Conservation (phyloP, 2,113 vertebrate genomes). For the Anser brachyrhynchus region DNA sequence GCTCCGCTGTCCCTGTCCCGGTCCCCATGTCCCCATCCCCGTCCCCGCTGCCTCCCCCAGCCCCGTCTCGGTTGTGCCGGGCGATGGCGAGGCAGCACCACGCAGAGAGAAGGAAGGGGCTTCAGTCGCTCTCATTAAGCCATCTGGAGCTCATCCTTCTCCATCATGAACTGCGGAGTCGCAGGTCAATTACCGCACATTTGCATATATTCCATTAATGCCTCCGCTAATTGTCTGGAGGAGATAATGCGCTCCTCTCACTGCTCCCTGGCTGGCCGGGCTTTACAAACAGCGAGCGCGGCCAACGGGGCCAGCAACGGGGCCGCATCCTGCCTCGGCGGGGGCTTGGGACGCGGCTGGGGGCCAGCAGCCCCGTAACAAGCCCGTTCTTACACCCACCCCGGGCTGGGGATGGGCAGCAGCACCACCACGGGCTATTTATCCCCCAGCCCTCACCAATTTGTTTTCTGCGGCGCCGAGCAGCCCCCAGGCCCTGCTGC, state of each 20-base stretch:
- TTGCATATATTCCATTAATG: constrained; percentile 79
- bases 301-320: background rate
- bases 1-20: background rate
- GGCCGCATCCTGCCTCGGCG: rapidly evolving
- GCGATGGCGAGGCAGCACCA: background rate
- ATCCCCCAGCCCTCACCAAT: background rate
- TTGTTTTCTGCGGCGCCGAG: rapidly evolving
- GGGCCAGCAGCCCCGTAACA: background rate
- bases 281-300: constrained; percentile 20
- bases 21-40: background rate
- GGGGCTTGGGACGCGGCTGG: rapidly evolving
- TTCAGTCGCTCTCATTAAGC: constrained; percentile 70
- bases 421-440: background rate
- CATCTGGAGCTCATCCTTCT: constrained; percentile 73
- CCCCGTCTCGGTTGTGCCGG: background rate
- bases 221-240: constrained; percentile 72
- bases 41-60: background rate
- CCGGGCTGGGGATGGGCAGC: too few species aligned
- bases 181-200: constrained; percentile 74
- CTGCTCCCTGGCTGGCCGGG: background rate
- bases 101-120: constrained; percentile 55
- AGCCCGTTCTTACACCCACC: background rate
- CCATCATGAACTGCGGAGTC: constrained; percentile 43
- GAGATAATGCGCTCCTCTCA: constrained; percentile 60
- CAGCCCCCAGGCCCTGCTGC: rapidly evolving